Evolutionary conservation across 2,888 invertebrate genomes (phyloP), one percentile per base, ranked within the genome.

Genomic region (Drosophila merina): DNA sequence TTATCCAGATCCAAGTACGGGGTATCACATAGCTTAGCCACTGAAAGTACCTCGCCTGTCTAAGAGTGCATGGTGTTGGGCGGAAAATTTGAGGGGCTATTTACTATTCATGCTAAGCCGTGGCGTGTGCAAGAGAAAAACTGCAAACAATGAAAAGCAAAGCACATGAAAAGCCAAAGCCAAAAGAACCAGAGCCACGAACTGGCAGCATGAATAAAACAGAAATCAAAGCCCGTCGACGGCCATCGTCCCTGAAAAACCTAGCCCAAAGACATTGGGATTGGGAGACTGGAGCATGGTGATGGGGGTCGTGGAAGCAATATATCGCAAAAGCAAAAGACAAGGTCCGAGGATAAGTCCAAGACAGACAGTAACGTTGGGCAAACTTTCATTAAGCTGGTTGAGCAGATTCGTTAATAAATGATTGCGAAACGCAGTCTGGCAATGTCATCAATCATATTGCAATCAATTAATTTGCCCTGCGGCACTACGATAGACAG

Each of bases 61-160:
- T 63, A 63, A 55, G 50, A 45, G 20, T 6, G 9, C 1, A 10
- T 20, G 52, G 20, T 44, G n/a, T 26, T 31, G 9, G 14, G n/a
- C 9, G 40, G 14, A 25, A 38, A 12, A 6, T 30, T 8, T 20
- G 10, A 30, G 55, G 45, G 68, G 63, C 72, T 83, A 87, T 83
- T 83, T 79, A 75, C 82, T 85, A 83, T 83, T 83, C 82, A 83
- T 83, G 85, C 79, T 77, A 79, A 83, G 85, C 85, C 85, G 64
- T 73, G 69, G 86, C 72, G 75, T 80, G 75, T 77, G 78, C 78
- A 72, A 86, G 77, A 58, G 69, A 73, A 86, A 86, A 80, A 80
- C 73, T 75, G 81, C 86, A 86, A 77, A 86, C 86, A 81, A 84
- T 84, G 69, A 57, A 74, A 77, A 57, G 76, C 70, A 57, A 44